phyloP scores from a whole-genome alignment of 1,140 invertebrate species.

The Trichonephila clavipes region DNA sequence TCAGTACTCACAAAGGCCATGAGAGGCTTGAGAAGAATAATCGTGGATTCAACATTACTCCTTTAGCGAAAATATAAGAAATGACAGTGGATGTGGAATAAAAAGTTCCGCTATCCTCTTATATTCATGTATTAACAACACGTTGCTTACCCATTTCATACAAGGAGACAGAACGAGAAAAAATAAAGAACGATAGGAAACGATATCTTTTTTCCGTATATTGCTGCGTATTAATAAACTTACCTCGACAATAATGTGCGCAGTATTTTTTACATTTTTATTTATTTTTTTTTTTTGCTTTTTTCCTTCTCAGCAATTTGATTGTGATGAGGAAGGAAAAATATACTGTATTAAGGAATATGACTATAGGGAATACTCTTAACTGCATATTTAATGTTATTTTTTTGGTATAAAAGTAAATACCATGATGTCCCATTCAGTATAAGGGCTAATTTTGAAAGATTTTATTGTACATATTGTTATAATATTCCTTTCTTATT shows the following conservation, averaged over 20 bases:
- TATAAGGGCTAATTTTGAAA: no score
- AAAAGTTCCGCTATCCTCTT: not conserved
- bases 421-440: no score
- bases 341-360: no score
- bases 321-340: no score
- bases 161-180: not conserved
- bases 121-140: conserved; percentile 27
- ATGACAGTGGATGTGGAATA: conserved; percentile 24
- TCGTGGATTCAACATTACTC: conserved; percentile 39
- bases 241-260: not conserved
- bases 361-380: no score
- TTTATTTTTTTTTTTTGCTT: not conserved
- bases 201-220: not conserved
- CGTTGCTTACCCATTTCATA: conserved; percentile 4
- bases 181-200: not conserved
- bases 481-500: no score
- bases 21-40: conserved; percentile 27
- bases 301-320: not conserved
- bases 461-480: no score
- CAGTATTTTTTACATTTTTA: not conserved
- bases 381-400: no score
- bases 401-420: no score
- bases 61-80: conserved; percentile 35
- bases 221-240: not conserved
- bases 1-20: conserved; percentile 15